A percentile compares a stretch with the other conserved stretches of the same genome.
These are phyloP conservation scores for Ispidina picta DNA, from an alignment of 2,797 vertebrate genomes.

Conservation along the genomic window DNA sequence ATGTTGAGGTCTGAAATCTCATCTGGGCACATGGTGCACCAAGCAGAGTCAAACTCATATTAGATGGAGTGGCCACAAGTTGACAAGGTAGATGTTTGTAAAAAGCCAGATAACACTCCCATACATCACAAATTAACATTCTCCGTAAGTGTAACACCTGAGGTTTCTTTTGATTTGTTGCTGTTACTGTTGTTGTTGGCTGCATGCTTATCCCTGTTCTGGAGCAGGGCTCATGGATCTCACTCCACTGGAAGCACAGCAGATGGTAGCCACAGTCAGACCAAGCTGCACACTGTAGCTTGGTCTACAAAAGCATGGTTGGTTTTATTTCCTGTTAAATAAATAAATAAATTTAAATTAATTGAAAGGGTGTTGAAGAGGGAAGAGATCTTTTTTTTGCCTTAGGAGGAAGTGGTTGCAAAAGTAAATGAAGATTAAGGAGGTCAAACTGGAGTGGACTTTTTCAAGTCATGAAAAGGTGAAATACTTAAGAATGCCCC, in stretches of 20 bases:
- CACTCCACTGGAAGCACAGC: neutral
- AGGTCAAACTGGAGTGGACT: neutral
- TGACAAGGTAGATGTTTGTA: accelerated
- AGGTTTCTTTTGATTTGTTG: neutral
- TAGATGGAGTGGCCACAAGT: neutral
- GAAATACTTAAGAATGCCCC: neutral
- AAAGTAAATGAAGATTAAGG: neutral
- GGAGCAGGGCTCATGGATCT: accelerated
- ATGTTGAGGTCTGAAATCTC: neutral
- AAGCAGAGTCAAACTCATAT: neutral
- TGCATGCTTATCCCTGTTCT: neutral
- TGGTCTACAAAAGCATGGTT: neutral
- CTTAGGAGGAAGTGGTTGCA: neutral
- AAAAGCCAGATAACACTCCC: neutral
- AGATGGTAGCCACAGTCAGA: neutral
- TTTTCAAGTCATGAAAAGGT: neutral
- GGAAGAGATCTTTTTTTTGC: neutral
- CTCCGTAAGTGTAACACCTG: neutral
- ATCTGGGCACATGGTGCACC: neutral
- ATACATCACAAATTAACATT: accelerated
- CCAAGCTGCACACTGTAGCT: neutral
- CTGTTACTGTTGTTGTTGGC: neutral
- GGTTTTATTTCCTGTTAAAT: neutral
- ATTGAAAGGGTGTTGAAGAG: neutral
- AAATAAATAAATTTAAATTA: neutral